These are phyloP conservation scores for Erannis defoliaria DNA, from an alignment of 2,888 invertebrate genomes.

Conservation along the genomic window DNA sequence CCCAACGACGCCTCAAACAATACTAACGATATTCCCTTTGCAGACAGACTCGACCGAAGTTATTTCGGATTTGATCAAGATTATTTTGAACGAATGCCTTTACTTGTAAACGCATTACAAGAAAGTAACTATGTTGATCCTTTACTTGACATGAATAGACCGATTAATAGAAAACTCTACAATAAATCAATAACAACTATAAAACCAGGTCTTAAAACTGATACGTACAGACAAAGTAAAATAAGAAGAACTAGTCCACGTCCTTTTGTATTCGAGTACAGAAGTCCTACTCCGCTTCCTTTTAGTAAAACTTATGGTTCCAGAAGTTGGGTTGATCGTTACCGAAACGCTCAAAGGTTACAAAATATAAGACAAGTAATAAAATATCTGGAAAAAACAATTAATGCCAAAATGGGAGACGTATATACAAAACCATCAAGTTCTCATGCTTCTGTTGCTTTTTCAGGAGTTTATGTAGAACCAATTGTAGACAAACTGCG, in stretches of 20 bases:
- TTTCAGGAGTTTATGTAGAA: slow-evolving; percentile 75
- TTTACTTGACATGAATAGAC: slow-evolving; percentile 55
- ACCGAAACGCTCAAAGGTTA: slow-evolving; percentile 76
- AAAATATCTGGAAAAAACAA: slow-evolving; percentile 78
- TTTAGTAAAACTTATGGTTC: slow-evolving; percentile 73
- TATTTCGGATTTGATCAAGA: slow-evolving; percentile 80
- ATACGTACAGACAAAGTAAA: slow-evolving; percentile 49
- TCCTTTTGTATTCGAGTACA: slow-evolving; percentile 81
- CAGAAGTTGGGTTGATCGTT: slow-evolving; percentile 76
- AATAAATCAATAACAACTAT: slow-evolving; percentile 48
- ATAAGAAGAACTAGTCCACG: slow-evolving; percentile 79
- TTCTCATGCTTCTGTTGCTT: slow-evolving; percentile 65
- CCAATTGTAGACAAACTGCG: slow-evolving; percentile 58
- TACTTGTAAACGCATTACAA: slow-evolving; percentile 80
- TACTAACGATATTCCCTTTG: slow-evolving; percentile 65
- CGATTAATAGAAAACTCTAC: slow-evolving; percentile 38
- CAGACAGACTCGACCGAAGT: slow-evolving; percentile 74
- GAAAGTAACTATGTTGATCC: slow-evolving; percentile 73
- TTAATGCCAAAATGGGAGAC: slow-evolving; percentile 79
- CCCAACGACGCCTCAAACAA: slow-evolving; percentile 49
- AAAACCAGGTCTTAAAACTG: slow-evolving; percentile 26
- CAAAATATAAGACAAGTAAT: slow-evolving; percentile 79
- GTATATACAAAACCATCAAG: slow-evolving; percentile 62
- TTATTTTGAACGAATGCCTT: slow-evolving; percentile 80
- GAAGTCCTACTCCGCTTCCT: slow-evolving; percentile 73